Base-by-base conservation (phyloP, 2,888 invertebrate genomes). In the Pristionchus maxplancki region DNA sequence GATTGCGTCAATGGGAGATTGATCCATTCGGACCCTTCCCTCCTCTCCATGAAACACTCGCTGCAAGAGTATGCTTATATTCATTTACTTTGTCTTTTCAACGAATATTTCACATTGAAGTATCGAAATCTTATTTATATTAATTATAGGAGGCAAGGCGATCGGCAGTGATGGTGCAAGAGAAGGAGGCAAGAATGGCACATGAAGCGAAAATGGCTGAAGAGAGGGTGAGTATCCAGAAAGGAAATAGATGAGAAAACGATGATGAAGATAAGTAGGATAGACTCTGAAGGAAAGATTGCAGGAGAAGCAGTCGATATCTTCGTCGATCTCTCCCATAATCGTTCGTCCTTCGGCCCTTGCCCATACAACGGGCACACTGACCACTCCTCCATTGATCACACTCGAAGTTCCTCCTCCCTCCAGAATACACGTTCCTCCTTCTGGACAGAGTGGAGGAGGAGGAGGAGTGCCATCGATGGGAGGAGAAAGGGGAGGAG, bases 331-430 rank as follows among this genome's bases (percentile, higher is more conserved):
- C 31, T 53, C 48, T 48, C 20, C 86, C 17, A 86, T 86, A 20
- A 50, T 86, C 20, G 86, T 86, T 20, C 86, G 86, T 31, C 71
- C 86, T 1, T 86, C 86, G 4, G 86, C 86, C 15, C 40, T 86
- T 17, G 5, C 86, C 9, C 34, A 34, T 50, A 34, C 1, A 13
- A 28, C n/a, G 31, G 86, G 86, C 34, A 15, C 34, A 11, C 34
- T 86, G 53, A 58, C 48, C 17, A 86, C 86, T 31, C 86, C 71
- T 64, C 67, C 86, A 11, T 31, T 48, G 8, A 86, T 86, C n/a
- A 67, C 44, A 48, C 40, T 86, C 3, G 86, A 86, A 17, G 48
- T 86, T 24, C 84, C 84, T n/a, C 40, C 44, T 28, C 58, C 44
- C 8, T 11, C 84, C 11, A 24, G 84, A 40, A 37, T 37, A 5